Percentiles rank a stretch among this genome's conserved stretches.
These are phyloP conservation scores for Sphaeramia orbicularis DNA, from an alignment of 2,797 vertebrate species.

Conservation along the genomic window DNA sequence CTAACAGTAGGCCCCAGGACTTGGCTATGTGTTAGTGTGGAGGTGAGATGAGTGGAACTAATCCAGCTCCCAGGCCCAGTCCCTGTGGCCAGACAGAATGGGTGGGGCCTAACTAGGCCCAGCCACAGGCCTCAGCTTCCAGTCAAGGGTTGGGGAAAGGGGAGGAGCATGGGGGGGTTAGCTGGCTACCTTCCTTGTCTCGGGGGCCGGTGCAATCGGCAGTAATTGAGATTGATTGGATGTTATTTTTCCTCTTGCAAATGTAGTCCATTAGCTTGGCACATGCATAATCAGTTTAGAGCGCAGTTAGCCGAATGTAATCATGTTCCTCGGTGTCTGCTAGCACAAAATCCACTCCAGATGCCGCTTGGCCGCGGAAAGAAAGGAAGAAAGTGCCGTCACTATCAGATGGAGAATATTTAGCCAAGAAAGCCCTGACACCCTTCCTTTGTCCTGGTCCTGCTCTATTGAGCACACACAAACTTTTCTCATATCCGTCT, in stretches of 20 bases:
- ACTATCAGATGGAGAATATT: constrained; percentile 83
- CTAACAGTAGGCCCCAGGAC: constrained; percentile 45
- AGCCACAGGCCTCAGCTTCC: constrained; percentile 78
- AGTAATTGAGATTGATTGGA: constrained; percentile 99
- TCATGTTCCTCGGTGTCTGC: constrained; percentile 99
- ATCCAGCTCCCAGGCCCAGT: constrained; percentile 62
- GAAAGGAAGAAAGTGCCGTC: constrained; percentile 87
- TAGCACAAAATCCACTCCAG: constrained; percentile 98
- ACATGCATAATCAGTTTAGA: constrained; percentile 99
- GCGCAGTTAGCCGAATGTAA: constrained; percentile 99
- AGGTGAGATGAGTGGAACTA: constrained; percentile 75
- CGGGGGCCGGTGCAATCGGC: constrained; percentile 90
- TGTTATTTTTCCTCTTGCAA: constrained; percentile 99
- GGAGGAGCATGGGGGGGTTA: constrained; percentile 83
- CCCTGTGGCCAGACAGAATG: constrained; percentile 74
- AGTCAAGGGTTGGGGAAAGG: constrained; percentile 82
- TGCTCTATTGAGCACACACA: constrained; percentile 74
- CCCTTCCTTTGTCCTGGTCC: constrained; percentile 68
- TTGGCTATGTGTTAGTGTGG: constrained; percentile 48
- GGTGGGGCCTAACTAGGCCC: constrained; percentile 74
- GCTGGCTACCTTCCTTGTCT: constrained; percentile 91
- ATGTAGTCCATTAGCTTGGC: constrained; percentile 99
- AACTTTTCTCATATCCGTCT: constrained; percentile 53
- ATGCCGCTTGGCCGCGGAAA: constrained; percentile 91
- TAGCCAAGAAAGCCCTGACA: constrained; percentile 76